Evolutionary conservation across 2,113 vertebrate species (phyloP).

Genomic region (Psammodynastes pulverulentus): DNA sequence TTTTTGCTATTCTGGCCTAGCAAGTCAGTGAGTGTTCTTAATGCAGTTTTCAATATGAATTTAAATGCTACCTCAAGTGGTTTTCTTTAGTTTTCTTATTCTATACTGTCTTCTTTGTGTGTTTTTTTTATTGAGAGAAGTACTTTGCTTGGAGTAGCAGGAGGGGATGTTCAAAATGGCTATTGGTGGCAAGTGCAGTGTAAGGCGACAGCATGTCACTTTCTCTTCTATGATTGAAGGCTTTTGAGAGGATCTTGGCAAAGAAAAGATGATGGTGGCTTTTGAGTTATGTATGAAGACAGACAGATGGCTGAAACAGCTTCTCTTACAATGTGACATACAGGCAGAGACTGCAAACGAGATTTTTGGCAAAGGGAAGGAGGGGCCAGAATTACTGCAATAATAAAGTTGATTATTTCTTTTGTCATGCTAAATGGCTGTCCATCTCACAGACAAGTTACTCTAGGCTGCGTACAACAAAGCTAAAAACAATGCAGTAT

Average conservation of each 20-base stretch:
- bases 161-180: background rate
- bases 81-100: background rate
- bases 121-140: conserved; percentile 26
- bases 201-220: conserved; percentile 2
- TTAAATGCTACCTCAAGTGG: background rate
- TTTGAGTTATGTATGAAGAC: conserved; percentile 11
- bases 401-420: background rate
- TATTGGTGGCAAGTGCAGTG: background rate
- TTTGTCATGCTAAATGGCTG: background rate
- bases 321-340: background rate
- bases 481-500: background rate
- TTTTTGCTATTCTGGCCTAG: background rate
- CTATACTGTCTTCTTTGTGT: background rate
- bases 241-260: conserved; percentile 26
- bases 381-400: conserved; percentile 1
- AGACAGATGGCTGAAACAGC: conserved; percentile 9
- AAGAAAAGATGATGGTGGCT: conserved; percentile 12
- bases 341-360: background rate
- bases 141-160: background rate
- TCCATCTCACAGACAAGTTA: background rate
- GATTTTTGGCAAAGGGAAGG: background rate
- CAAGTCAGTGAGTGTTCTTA: conserved; percentile 12
- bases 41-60: background rate
- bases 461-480: background rate
- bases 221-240: conserved; percentile 16